phyloP scores from a whole-genome alignment of 1,140 invertebrate genomes.

The Cataglyphis hispanica region DNA sequence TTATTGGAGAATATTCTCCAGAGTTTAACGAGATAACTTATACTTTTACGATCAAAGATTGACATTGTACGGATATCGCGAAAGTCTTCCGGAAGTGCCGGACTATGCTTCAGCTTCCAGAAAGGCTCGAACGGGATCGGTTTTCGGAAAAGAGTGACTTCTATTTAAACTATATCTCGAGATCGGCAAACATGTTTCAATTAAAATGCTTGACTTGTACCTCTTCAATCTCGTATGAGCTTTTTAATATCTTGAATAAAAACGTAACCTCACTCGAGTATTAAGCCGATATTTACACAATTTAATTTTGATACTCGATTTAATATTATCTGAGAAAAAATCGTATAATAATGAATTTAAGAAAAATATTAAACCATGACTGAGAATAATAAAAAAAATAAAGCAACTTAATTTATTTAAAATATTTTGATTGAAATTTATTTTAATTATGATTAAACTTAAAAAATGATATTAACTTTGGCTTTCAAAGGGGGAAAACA shows the following conservation, averaged over 20 bases:
- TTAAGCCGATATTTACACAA: constrained; percentile 23
- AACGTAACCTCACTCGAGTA: constrained; percentile 1
- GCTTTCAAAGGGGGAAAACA: not conserved
- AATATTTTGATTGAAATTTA: not conserved
- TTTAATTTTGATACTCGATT: not conserved
- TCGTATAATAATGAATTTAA: not conserved
- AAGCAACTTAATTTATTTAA: not conserved
- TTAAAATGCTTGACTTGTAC: constrained; percentile 45
- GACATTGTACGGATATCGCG: constrained; percentile 57
- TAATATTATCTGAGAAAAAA: not conserved
- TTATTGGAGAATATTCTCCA: constrained; percentile 66
- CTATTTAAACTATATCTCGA: constrained; percentile 20
- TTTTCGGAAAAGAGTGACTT: constrained; percentile 31
- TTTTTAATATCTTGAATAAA: constrained; percentile 13
- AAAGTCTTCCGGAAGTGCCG: constrained; percentile 39
- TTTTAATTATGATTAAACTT: not conserved
- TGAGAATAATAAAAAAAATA: not conserved
- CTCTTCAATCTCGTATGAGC: not conserved
- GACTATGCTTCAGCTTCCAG: constrained; percentile 32
- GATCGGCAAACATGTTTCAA: constrained; percentile 47
- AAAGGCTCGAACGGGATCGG: constrained; percentile 11
- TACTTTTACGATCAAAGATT: constrained; percentile 70
- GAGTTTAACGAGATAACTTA: constrained; percentile 73
- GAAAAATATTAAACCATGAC: not conserved
- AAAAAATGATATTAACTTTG: not conserved